Evolutionary conservation across 2,113 vertebrate species (phyloP), one percentile per base, ranked within the genome.

Genomic region (Psettodes erumei): DNA sequence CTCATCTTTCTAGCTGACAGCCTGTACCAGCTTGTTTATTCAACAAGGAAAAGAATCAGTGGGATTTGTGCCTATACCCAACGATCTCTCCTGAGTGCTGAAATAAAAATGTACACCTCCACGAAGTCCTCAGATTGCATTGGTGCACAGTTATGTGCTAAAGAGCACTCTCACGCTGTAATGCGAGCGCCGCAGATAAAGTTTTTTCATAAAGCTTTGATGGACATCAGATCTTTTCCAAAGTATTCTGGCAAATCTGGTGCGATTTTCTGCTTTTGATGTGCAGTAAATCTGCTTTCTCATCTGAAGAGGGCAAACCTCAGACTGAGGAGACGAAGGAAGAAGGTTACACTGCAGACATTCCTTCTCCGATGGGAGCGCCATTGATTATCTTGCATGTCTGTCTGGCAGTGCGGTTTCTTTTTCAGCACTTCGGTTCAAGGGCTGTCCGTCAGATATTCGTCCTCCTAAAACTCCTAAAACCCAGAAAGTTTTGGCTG

Each of bases 121-220:
- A 71, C 79, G 65, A 84, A 89, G 71, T 82, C 67, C 75, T 82
- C n/a, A 37, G 62, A 91, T 85, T 90, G 83, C 71, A 88, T 88
- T 86, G 82, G 73, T 82, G 66, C 67, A 79, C 62, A 69, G 67
- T 74, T 86, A 83, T 51, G 43, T 67, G 80, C 86, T 90, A 74
- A 91, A 85, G 83, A 73, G 72, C 88, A 81, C 72, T 90, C 66
- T 74, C 63, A 25, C 38, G 81, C 60, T 74, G 87, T 89, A 89
- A 89, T 77, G 69, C 72, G 89, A 83, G 81, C 45, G 83, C 72
- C 68, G 72, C 76, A 75, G 83, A 89, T 54, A 68, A 63, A 77
- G 58, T 89, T 85, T 89, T 87, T 86, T 70, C 75, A 76, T 66
- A 89, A 88, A 86, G 82, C 86, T 88, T 90, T 88, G 84, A 91